A percentile compares a stretch with the other conserved stretches of the same genome.
Evolutionary conservation across 2,113 vertebrate genomes (phyloP).

Genomic region (Ptyas mucosa): DNA sequence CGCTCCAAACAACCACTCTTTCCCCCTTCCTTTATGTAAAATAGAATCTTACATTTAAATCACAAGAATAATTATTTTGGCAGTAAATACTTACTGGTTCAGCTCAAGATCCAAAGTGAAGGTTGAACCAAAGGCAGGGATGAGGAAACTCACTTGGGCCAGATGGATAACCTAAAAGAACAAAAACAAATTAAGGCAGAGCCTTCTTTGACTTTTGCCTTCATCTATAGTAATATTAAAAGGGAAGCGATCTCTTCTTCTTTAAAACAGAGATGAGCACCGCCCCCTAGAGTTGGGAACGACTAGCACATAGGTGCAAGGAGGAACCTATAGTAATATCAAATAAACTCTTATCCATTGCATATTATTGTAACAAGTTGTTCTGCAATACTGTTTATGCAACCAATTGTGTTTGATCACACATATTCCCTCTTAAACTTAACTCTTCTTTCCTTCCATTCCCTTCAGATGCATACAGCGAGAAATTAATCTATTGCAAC

Average conservation of each 20-base stretch:
- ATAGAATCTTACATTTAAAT: not conserved
- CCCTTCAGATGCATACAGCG: not conserved
- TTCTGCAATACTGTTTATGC: not conserved
- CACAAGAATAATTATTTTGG: not conserved
- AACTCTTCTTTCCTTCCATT: not conserved
- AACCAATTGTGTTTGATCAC: not conserved
- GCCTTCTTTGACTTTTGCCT: not conserved
- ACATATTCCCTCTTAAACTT: not conserved
- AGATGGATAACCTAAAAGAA: constrained; percentile 77
- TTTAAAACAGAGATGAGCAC: too few species aligned
- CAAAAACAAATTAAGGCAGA: not conserved
- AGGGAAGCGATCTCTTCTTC: too few species aligned
- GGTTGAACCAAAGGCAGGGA: constrained; percentile 79
- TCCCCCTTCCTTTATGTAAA: not conserved
- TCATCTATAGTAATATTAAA: not conserved
- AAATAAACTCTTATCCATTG: not conserved
- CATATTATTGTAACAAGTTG: not conserved
- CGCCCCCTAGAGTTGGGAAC: too few species aligned
- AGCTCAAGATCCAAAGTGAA: constrained; percentile 87
- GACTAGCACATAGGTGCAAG: too few species aligned
- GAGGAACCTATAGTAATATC: too few species aligned
- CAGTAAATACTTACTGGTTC: constrained; percentile 80
- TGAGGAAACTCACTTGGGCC: constrained; percentile 84
- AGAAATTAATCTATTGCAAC: not conserved
- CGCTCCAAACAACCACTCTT: fast-evolving